Evolutionary conservation across 2,113 vertebrate genomes (phyloP).

Genomic region (Cairina moschata): DNA sequence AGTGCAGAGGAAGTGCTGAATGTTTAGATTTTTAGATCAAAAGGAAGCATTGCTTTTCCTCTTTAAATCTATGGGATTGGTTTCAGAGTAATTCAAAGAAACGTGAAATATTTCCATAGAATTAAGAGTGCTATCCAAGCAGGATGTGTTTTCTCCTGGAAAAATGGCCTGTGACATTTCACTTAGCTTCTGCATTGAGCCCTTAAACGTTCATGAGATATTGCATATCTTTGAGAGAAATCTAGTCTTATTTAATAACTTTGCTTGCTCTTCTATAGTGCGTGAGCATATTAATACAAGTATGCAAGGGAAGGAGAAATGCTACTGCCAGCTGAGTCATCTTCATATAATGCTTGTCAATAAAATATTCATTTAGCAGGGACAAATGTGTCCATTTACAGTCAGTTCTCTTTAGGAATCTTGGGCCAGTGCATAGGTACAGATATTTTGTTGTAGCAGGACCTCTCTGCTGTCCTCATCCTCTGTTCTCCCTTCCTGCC

Average conservation of each 20-base stretch:
- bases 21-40: not conserved
- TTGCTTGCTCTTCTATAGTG: not conserved
- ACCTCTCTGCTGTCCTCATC: not conserved
- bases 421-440: not conserved
- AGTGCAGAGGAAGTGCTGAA: not conserved
- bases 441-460: not conserved
- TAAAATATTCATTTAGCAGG: not conserved
- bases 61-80: not conserved
- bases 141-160: not conserved
- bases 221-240: not conserved
- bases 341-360: not conserved
- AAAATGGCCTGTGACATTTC: not conserved
- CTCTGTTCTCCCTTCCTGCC: not conserved
- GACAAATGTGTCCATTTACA: not conserved
- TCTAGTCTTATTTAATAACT: not conserved
- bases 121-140: not conserved
- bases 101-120: not conserved
- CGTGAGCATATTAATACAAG: not conserved
- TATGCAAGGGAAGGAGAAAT: not conserved
- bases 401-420: not conserved
- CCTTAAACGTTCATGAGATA: not conserved
- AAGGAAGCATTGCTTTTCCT: not conserved
- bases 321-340: conserved; percentile 1
- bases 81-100: not conserved
- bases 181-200: not conserved